phyloP scores from a whole-genome alignment of 1,140 invertebrate species.

The Potamilus streckersoni region DNA sequence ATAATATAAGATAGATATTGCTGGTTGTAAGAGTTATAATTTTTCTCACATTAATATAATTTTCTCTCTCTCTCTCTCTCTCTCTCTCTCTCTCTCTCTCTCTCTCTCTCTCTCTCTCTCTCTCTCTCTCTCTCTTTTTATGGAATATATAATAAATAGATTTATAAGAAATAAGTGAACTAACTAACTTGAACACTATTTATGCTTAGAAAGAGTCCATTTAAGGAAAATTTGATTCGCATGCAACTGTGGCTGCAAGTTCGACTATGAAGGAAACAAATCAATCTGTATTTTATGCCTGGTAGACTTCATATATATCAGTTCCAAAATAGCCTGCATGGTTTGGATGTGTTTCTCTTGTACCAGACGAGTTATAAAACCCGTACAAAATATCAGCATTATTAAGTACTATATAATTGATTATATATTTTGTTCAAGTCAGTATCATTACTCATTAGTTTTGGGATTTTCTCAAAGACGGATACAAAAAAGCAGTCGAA shows the following conservation, averaged over 20 bases:
- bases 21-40: too few species aligned
- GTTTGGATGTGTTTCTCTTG: constrained; percentile 41
- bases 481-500: too few species aligned
- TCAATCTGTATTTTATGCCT: constrained; percentile 66
- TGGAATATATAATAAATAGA: neutral
- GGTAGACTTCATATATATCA: constrained; percentile 42
- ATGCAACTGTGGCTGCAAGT: constrained; percentile 66
- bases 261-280: constrained; percentile 69
- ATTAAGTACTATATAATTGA: too few species aligned
- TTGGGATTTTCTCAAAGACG: too few species aligned
- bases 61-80: too few species aligned
- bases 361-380: constrained; percentile 37
- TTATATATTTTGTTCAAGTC: too few species aligned
- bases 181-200: neutral
- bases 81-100: too few species aligned
- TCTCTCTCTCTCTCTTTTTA: too few species aligned
- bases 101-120: too few species aligned
- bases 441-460: too few species aligned
- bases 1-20: too few species aligned
- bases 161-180: neutral
- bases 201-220: neutral
- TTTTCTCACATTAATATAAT: too few species aligned
- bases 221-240: constrained; percentile 63
- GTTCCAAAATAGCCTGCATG: constrained; percentile 45
- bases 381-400: constrained; percentile 2